Percentiles rank a stretch among this genome's conserved stretches.
Evolutionary conservation across 1,140 invertebrate genomes (phyloP).

Genomic region (Leptopilina boulardi): DNA sequence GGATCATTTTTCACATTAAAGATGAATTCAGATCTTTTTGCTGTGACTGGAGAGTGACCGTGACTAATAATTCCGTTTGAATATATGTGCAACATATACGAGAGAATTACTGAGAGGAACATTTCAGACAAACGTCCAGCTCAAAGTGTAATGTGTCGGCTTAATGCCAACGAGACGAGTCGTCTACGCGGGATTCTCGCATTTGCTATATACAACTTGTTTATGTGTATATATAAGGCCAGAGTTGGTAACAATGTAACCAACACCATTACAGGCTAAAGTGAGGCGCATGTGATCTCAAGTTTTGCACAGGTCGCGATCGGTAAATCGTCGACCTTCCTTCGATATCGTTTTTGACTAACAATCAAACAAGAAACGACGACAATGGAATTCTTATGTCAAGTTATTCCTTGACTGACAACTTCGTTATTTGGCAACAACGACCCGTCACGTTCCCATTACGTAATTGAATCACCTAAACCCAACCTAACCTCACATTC

Average conservation of each 20-base stretch:
- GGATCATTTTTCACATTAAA: conserved; percentile 5
- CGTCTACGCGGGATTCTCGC: background rate
- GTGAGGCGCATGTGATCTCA: conserved; percentile 29
- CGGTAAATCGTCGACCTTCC: conserved; percentile 37
- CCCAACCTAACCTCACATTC: background rate
- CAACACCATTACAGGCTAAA: background rate
- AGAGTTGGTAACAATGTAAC: background rate
- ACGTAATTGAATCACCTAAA: conserved; percentile 46
- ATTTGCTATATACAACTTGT: conserved; percentile 2
- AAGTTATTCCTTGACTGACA: conserved; percentile 53
- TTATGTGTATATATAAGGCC: background rate
- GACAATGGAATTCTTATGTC: conserved; percentile 55
- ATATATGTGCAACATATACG: conserved; percentile 4
- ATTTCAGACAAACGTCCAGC: conserved; percentile 16
- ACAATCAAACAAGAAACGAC: conserved; percentile 42
- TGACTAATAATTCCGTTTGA: conserved; percentile 16
- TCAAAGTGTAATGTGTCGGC: conserved; percentile 28
- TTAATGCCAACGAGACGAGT: conserved; percentile 26
- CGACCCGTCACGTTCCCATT: conserved; percentile 36
- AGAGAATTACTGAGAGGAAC: conserved; percentile 5
- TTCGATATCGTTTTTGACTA: conserved; percentile 47
- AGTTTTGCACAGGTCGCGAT: conserved; percentile 32
- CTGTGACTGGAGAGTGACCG: background rate
- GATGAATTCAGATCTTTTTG: background rate
- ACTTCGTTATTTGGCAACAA: conserved; percentile 55